These are phyloP conservation scores for Autographa pulchrina DNA, from an alignment of 2,888 invertebrate species.

Conservation along the genomic window DNA sequence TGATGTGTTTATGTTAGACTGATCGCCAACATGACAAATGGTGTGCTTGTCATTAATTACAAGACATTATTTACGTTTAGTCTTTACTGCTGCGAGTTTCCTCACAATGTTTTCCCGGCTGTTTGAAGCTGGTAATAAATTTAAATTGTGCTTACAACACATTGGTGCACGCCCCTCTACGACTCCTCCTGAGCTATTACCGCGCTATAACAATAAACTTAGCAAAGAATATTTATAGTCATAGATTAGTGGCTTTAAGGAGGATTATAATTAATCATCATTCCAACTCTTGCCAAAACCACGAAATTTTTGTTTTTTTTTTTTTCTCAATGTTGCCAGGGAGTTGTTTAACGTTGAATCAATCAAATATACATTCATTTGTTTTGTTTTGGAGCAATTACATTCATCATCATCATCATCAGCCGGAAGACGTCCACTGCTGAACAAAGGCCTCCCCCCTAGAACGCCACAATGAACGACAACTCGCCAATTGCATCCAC, in stretches of 20 bases:
- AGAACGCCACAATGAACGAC: too few species aligned
- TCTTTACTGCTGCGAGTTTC: constrained; percentile 40
- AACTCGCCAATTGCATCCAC: too few species aligned
- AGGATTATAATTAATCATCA: constrained; percentile 8
- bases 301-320: not conserved
- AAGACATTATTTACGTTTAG: constrained; percentile 38
- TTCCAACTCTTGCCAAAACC: constrained; percentile 6
- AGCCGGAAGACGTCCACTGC: too few species aligned
- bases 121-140: constrained; percentile 50
- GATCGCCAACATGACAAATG: constrained; percentile 12
- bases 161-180: constrained; percentile 40
- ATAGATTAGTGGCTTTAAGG: constrained; percentile 26
- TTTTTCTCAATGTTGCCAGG: not conserved
- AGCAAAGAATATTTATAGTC: constrained; percentile 40
- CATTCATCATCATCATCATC: too few species aligned
- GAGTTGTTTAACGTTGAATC: not conserved
- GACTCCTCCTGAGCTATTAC: constrained; percentile 41
- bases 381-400: not conserved
- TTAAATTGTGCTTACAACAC: constrained; percentile 47
- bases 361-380: not conserved
- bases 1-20: not conserved
- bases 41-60: constrained; percentile 41
- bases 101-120: constrained; percentile 49
- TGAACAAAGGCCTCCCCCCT: too few species aligned
- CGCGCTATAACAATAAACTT: constrained; percentile 43